A percentile compares a stretch with the other conserved stretches of the same genome.
Evolutionary conservation across 1,140 invertebrate species (phyloP).

Genomic region (Musca vetustissima): DNA sequence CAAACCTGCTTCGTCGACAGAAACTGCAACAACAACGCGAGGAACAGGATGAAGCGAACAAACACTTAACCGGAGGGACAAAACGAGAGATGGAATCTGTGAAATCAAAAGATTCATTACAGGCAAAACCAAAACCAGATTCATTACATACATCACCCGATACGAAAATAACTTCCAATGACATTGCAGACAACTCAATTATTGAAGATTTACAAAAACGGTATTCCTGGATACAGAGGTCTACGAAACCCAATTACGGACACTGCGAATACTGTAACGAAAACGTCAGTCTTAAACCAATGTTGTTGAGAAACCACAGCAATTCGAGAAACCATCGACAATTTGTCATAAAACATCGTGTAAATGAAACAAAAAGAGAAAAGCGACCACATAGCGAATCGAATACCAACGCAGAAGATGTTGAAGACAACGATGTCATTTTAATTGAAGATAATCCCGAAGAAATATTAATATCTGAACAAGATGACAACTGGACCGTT

Average conservation of each 20-base stretch:
- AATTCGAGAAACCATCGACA: not conserved
- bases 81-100: no score
- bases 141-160: no score
- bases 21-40: not conserved
- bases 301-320: slow-evolving; percentile 1
- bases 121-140: not conserved
- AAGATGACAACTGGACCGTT: slow-evolving; percentile 9
- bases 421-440: not conserved
- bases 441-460: not conserved
- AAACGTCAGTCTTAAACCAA: not conserved
- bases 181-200: no score
- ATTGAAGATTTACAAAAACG: not conserved
- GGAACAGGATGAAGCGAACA: not conserved
- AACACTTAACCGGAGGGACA: not conserved
- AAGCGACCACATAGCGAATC: no score
- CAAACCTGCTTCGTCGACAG: not conserved
- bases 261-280: not conserved
- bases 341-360: not conserved
- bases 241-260: not conserved
- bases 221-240: slow-evolving; percentile 1
- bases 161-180: not conserved
- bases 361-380: not conserved
- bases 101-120: no score
- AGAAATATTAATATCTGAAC: slow-evolving; percentile 6
- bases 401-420: slow-evolving; percentile 14